Evolutionary conservation across 92 coral and sea anemone genomes (phyloP).

Genomic region (Umimayanthus kanabou): DNA sequence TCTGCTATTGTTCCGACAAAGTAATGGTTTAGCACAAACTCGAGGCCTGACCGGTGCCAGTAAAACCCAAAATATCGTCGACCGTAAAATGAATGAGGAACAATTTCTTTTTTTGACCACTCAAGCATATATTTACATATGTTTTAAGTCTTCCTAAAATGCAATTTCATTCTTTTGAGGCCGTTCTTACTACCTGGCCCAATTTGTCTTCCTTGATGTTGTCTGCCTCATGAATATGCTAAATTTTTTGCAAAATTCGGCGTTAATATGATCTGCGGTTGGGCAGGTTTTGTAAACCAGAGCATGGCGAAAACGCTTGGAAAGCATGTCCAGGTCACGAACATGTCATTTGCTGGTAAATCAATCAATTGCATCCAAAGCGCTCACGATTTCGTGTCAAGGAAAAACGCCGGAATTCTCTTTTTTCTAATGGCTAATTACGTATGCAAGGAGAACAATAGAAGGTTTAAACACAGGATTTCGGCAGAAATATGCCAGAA

Average conservation of each 20-base stretch:
- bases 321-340: not conserved
- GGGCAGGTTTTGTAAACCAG: not conserved
- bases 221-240: slow-evolving; percentile 83
- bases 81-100: not conserved
- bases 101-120: not conserved
- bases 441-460: slow-evolving; percentile 28
- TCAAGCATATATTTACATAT: slow-evolving; percentile 41
- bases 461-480: not conserved
- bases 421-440: slow-evolving; percentile 31
- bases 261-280: slow-evolving; percentile 50
- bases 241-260: slow-evolving; percentile 65
- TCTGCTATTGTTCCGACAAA: not conserved
- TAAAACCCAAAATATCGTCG: not conserved
- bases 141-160: slow-evolving; percentile 1
- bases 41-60: not conserved
- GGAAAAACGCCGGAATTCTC: not conserved
- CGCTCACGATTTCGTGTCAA: not conserved
- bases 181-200: not conserved
- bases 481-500: not conserved
- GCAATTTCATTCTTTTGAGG: not conserved
- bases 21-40: not conserved
- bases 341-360: not conserved
- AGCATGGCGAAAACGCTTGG: slow-evolving; percentile 11
- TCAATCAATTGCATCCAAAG: not conserved
- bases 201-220: not conserved